Conservation (phyloP, 2,113 vertebrate genomes). For the Paedocypris sp. region DNA sequence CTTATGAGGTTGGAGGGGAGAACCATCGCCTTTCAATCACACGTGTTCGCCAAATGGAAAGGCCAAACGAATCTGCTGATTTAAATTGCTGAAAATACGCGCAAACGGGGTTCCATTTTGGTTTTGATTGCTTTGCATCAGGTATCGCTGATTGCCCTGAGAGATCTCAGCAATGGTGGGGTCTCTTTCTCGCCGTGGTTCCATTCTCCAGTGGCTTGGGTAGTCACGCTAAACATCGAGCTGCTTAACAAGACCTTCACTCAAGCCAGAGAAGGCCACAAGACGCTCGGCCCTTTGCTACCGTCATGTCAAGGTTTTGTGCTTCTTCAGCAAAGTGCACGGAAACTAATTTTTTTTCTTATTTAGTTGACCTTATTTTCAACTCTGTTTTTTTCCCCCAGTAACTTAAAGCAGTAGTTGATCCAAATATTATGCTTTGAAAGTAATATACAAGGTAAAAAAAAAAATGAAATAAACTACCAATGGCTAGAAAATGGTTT, state of each 20-base stretch:
- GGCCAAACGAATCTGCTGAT: slow-evolving; percentile 34
- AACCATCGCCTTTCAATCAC: slow-evolving; percentile 23
- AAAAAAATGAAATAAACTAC: no score
- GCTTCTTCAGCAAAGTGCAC: slow-evolving; percentile 4
- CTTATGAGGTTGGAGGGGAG: background rate
- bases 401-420: background rate
- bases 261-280: slow-evolving; percentile 10
- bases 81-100: slow-evolving; percentile 36
- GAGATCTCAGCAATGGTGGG: slow-evolving; percentile 8
- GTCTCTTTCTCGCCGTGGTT: background rate
- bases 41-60: slow-evolving; percentile 27
- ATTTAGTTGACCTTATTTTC: background rate
- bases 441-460: no score
- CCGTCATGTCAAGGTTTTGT: slow-evolving; percentile 20
- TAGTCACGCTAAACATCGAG: background rate
- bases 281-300: background rate
- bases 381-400: no score
- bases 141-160: slow-evolving; percentile 29
- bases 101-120: slow-evolving; percentile 24
- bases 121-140: slow-evolving; percentile 35
- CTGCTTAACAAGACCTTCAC: slow-evolving; percentile 26
- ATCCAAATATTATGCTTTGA: background rate
- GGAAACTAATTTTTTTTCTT: background rate
- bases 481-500: no score
- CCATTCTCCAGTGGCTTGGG: slow-evolving; percentile 10